Evolutionary conservation across 2,888 invertebrate species (phyloP), one percentile per base, ranked within the genome.

Genomic region (Coelopa pilipes): DNA sequence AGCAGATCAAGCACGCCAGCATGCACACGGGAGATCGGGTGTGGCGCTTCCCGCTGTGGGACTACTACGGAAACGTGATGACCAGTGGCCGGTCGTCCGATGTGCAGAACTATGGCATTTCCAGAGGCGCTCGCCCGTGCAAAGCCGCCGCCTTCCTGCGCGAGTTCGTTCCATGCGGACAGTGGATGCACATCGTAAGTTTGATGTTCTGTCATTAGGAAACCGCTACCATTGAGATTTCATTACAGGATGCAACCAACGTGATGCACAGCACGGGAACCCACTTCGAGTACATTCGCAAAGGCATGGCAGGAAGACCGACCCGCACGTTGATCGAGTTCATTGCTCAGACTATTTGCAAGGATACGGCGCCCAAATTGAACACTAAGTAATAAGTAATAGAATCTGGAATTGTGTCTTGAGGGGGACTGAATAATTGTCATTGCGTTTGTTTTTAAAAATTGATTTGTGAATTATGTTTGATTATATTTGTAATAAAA

Each of bases 11-110:
- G 79, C 88, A 91, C 78, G 93, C 94, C 13, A 92, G 93, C 69
- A 89, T 90, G 80, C 89, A 90, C 77, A 92, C 94, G 0, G 95
- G 95, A 0, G 94, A 95, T 84, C 87, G 95, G 53, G 90, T 95
- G 0, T 95, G 94, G 94, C 88, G 94, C 73, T 92, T 95, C 90
- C 96, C 96, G 0, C 86, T 96, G n/a, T 95, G 93, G 91, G 89
- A 91, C 63, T 92, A 92, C 83, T 96, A 92, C 85, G 90, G 90
- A 60, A 89, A 90, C 59, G 89, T 92, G 89, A 75, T 92, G 0
- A 81, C 81, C 0, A 47, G 76, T 1, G 82, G 90, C 89, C 67
- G 89, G 89, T 75, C 89, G 90, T 79, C 80, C 15, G 86, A 86
- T 80, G 82, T 86, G 3, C 82, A 84, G 70, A 92, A 92, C 77